Conservation (phyloP, 1,140 invertebrate species). For the Micrasema longulum region DNA sequence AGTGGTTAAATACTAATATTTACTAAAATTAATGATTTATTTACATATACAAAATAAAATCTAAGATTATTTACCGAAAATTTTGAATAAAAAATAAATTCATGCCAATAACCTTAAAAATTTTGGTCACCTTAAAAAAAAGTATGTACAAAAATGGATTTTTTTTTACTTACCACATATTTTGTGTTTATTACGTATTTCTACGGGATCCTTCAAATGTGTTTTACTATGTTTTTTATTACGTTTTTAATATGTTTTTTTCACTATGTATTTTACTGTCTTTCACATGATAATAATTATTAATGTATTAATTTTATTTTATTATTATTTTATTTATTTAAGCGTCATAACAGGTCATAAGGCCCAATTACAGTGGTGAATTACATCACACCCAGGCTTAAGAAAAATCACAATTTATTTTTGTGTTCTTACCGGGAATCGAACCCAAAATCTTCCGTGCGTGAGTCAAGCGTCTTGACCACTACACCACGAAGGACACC, state of each 20-base stretch:
- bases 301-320: background rate
- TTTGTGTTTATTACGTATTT: background rate
- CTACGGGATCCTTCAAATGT: background rate
- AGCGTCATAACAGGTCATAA: too few relatives aligned
- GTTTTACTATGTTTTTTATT: background rate
- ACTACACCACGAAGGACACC: too few relatives aligned
- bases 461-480: too few relatives aligned
- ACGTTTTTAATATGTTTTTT: background rate
- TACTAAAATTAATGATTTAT: too few relatives aligned
- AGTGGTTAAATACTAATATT: too few relatives aligned
- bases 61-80: background rate
- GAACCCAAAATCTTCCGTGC: too few relatives aligned
- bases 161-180: background rate
- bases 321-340: background rate
- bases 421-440: too few relatives aligned
- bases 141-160: background rate
- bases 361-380: too few relatives aligned
- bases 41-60: too few relatives aligned
- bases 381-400: too few relatives aligned
- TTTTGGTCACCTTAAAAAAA: background rate
- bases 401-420: too few relatives aligned
- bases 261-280: background rate
- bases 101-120: background rate
- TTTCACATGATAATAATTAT: background rate
- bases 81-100: background rate